Percentiles rank a stretch among this genome's conserved stretches.
Conservation (phyloP, 1,140 invertebrate genomes). For the Ericerus pela region DNA sequence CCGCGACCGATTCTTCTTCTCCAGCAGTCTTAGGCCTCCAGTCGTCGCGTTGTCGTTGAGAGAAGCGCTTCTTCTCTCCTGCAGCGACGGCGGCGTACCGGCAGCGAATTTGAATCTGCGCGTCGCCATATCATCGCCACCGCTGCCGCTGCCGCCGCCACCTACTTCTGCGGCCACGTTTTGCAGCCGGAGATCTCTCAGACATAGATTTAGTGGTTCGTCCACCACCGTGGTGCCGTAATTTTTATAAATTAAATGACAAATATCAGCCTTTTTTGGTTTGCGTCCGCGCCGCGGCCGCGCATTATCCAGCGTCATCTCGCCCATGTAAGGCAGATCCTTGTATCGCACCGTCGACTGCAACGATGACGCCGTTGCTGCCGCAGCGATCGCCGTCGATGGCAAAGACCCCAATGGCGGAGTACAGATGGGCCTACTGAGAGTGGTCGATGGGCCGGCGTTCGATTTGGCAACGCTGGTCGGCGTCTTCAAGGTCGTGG, state of each 20-base stretch:
- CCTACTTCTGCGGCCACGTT: too few relatives aligned
- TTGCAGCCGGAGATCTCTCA: slow-evolving; percentile 32
- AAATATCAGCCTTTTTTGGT: slow-evolving; percentile 74
- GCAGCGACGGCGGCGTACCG: slow-evolving; percentile 65
- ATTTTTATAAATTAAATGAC: slow-evolving; percentile 79
- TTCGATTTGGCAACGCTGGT: neutral
- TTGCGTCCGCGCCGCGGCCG: slow-evolving; percentile 67
- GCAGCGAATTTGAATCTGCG: slow-evolving; percentile 88
- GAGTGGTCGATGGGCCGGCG: neutral
- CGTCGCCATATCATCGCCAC: slow-evolving; percentile 43
- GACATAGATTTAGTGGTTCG: slow-evolving; percentile 69
- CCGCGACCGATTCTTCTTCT: slow-evolving; percentile 17
- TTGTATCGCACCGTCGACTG: slow-evolving; percentile 45
- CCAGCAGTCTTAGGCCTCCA: neutral
- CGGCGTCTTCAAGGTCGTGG: slow-evolving; percentile 35
- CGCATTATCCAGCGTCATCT: slow-evolving; percentile 72
- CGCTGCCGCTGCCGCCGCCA: neutral
- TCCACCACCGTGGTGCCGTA: slow-evolving; percentile 59
- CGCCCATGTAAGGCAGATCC: slow-evolving; percentile 79
- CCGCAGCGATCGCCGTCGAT: neutral
- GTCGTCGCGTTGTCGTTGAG: neutral
- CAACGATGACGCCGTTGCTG: neutral
- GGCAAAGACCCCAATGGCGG: neutral
- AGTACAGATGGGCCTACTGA: neutral
- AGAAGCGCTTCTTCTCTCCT: slow-evolving; percentile 80